Base-by-base conservation (phyloP, 1,140 invertebrate genomes). In the Oryctes rhinoceros region DNA sequence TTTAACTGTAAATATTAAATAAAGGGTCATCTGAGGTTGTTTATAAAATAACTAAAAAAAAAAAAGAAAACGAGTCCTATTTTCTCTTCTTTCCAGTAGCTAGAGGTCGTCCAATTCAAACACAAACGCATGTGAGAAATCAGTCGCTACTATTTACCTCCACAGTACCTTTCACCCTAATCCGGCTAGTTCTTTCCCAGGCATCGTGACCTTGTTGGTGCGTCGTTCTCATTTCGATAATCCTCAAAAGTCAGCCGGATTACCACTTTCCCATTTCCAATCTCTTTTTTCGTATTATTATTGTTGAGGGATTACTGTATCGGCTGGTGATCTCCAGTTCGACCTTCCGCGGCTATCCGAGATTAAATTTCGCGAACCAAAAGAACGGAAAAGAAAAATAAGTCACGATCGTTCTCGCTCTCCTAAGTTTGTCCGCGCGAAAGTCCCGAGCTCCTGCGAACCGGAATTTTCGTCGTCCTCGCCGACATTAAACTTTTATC, bases 401-500 rank as follows among this genome's bases (percentile, higher is more conserved):
- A 30, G 15, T 2, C 53, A 62, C 1, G 53, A 62, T 7, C 7
- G 20, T 4, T 30, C 24, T 30, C 15, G 65, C 18, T 9, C 6
- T 37, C 24, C 9, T 35, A 35, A 71, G 24, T 71, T 37, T 53
- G 11, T 53, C 15, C 4, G 13, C 39, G 39, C 53, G 53, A n/a
- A 18, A 30, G 24, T 20, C 53, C 4, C 53, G 9, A 62, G 65
- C 35, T 24, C 20, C 53, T n/a, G 13, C 13, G 6, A 18, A 18
- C 53, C 18, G 18, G 39, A 59, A 71, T 35, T 24, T 71, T 71
- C 65, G 35, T 71, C 65, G 65, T 37, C 62, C n/a, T 30, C 15
- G 53, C 53, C 53, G 53, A 10, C 24, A 9, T 71, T 71, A 71
- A 71, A 71, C 24, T 71, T 71, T 71, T 71, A 71, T 71, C 65